Evolutionary conservation across 2,797 vertebrate genomes (phyloP).

Genomic region (Poeciliopsis turneri): DNA sequence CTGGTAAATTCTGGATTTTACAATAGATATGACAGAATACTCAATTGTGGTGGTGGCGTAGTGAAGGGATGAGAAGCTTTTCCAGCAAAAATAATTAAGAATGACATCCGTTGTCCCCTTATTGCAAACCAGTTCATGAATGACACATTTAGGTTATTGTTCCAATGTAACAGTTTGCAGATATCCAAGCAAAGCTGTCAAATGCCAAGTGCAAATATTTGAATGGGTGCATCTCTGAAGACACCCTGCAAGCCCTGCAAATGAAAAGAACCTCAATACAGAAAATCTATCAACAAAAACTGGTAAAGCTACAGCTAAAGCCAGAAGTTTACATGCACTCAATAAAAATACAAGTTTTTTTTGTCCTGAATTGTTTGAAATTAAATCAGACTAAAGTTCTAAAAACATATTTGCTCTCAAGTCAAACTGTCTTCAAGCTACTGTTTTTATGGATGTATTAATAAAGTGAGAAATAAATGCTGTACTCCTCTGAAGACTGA

Average conservation of each 20-base stretch:
- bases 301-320: background rate
- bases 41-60: conserved; percentile 28
- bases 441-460: background rate
- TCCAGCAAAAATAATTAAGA: conserved; percentile 13
- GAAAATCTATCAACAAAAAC: background rate
- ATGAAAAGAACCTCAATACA: background rate
- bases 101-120: conserved; percentile 24
- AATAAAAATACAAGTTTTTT: no score
- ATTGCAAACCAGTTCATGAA: background rate
- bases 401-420: background rate
- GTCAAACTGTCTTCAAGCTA: background rate
- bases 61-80: conserved; percentile 2
- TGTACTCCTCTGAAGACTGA: background rate
- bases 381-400: no score
- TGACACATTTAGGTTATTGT: conserved; percentile 37
- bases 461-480: background rate
- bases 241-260: background rate
- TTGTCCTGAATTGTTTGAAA: background rate
- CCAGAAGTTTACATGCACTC: no score
- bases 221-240: background rate
- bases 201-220: background rate
- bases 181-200: background rate
- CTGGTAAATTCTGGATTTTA: background rate
- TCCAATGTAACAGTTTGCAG: conserved; percentile 8
- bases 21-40: background rate